phyloP scores from a whole-genome alignment of 2,797 vertebrate species.

The Chelonia mydas region DNA sequence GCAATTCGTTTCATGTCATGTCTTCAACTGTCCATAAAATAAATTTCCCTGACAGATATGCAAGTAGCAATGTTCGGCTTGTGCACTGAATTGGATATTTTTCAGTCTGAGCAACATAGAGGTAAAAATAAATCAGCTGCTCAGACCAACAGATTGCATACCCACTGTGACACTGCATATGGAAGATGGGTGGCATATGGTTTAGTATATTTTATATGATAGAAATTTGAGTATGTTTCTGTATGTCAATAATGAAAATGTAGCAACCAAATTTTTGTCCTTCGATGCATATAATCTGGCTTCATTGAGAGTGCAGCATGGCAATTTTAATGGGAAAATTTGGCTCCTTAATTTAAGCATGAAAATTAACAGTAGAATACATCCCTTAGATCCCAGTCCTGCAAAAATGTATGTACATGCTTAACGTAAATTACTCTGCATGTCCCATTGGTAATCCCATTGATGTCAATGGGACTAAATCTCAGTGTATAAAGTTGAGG shows the following conservation, averaged over 20 bases:
- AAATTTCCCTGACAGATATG: slow-evolving; percentile 16
- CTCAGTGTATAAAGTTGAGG: not conserved
- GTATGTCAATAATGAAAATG: slow-evolving; percentile 20
- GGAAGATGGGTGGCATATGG: not conserved
- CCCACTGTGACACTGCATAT: not conserved
- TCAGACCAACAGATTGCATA: not conserved
- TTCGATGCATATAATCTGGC: not conserved
- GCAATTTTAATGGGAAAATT: not conserved
- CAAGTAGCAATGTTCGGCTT: not conserved
- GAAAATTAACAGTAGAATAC: not conserved
- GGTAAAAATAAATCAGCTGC: slow-evolving; percentile 45
- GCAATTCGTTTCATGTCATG: not conserved
- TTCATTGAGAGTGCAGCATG: not conserved
- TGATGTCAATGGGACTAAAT: not conserved
- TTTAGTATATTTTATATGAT: not conserved
- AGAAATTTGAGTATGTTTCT: not conserved
- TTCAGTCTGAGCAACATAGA: not conserved
- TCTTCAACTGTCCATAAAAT: slow-evolving; percentile 43
- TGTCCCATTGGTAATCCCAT: not conserved
- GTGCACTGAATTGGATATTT: not conserved
- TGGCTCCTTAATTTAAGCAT: not conserved
- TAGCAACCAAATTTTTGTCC: slow-evolving; percentile 6
- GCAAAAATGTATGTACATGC: not conserved
- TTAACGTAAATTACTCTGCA: not conserved
- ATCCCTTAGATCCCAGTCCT: not conserved